These are phyloP conservation scores for Dicroscelio sp. DNA, from an alignment of 2,888 invertebrate genomes.

Conservation along the genomic window DNA sequence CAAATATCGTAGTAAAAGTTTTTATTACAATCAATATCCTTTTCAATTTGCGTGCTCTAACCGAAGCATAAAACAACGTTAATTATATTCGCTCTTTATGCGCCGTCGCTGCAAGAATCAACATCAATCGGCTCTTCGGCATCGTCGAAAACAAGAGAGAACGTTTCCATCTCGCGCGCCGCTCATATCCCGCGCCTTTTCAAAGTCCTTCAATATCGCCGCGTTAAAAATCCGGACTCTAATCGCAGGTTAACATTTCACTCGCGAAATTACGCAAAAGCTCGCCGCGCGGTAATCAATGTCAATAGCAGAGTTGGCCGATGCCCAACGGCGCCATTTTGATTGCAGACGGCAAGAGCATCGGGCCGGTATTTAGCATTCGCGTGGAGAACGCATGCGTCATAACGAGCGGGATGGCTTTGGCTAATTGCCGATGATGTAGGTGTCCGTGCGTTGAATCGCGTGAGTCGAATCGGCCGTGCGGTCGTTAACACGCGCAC, in stretches of 20 bases:
- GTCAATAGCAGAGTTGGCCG: conserved; percentile 75
- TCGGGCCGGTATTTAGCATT: conserved; percentile 38
- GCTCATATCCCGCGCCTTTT: too few species aligned
- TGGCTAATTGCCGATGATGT: conserved; percentile 59
- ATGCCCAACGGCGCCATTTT: conserved; percentile 62
- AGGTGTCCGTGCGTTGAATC: conserved; percentile 75
- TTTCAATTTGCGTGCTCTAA: too few species aligned
- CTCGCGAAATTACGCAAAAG: conserved; percentile 54
- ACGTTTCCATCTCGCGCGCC: too few species aligned
- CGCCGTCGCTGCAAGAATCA: too few species aligned
- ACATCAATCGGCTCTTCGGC: too few species aligned
- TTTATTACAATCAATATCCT: too few species aligned
- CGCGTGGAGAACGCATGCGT: conserved; percentile 63
- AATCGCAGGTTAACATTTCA: conserved; percentile 22
- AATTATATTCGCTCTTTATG: too few species aligned
- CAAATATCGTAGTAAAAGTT: too few species aligned
- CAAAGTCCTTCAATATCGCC: too few species aligned
- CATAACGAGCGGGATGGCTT: conserved; percentile 50
- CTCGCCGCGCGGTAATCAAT: conserved; percentile 65
- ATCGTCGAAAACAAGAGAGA: too few species aligned
- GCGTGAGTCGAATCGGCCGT: conserved; percentile 87
- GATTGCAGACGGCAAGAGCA: background rate
- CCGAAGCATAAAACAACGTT: too few species aligned
- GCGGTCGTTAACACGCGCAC: conserved; percentile 83
- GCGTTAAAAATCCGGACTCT: too few species aligned